Evolutionary conservation across 2,888 invertebrate species (phyloP), one percentile per base, ranked within the genome.

Genomic region (Lycocerus yunnanus): DNA sequence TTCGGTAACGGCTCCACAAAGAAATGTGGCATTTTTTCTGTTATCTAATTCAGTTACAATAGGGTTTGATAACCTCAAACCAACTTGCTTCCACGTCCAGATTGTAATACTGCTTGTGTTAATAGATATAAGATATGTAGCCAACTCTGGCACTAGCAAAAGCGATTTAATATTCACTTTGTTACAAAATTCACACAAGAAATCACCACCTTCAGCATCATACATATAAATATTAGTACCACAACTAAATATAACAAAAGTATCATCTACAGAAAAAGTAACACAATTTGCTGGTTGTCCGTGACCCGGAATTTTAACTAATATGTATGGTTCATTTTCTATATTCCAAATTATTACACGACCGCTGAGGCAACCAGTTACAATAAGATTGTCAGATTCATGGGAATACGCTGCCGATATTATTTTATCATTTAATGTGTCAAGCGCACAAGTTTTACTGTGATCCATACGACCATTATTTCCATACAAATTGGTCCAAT

Each of bases 1-100:
- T 58, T 86, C 83, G 3, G 88, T 88, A 20, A 88, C 80, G 2
- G 87, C 83, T 14, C 87, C 87, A 70, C 86, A 86, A 21, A 83
- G 81, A 71, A 84, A 87, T 6, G 43, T 6, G 3, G 79, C 78
- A 60, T 82, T 79, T n/a, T 80, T 72, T 16, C 67, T 68, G 16
- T 71, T 71, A 65, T 79, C 76, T 58, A 82, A 59, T 9, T 75
- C 60, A 4, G 63, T 72, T 9, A 73, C 60, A 15, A 69, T 5
- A 15, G 72, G 75, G 6, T 75, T 59, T 21, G n/a, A 18, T 20
- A 77, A 15, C 5, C 43, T 71, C 11, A 66, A 65, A 15, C 72
- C 77, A 61, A 59, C 58, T 60, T 73, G 68, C 16, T 68, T 76
- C 81, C 81, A 81, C 5, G 70, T 76, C 80, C 80, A 81, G 58